Evolutionary conservation across 1,140 invertebrate genomes (phyloP), one percentile per base, ranked within the genome.

Genomic region (Polypedilum vanderplanki): DNA sequence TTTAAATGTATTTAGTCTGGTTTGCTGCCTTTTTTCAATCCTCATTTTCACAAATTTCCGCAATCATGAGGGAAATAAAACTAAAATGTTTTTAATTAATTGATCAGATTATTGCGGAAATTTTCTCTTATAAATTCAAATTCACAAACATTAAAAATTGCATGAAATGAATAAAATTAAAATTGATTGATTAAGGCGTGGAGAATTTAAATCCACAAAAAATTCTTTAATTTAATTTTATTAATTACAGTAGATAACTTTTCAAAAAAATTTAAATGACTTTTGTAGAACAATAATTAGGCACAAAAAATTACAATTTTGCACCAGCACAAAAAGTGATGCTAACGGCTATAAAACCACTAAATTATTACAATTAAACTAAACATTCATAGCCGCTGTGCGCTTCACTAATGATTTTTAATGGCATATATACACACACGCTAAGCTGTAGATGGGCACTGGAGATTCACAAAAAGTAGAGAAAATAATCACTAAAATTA

Each of bases 1-100:
- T 75, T 70, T 74, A 40, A 73, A 4, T 18, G 64, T 73, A 64
- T 76, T 75, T 74, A 74, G 73, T 75, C 75, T 76, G 76, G 73
- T 20, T 33, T 33, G 24, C 24, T 33, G 1, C 5, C 5, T 33
- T 33, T 33, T 33, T 33, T 33, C 5, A 1, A 33, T 33, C 24
- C 24, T 33, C 24, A 33, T 33, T 33, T 70, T 76, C 73, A 24
- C n/a, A 33, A 75, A 73, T 67, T 75, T 76, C 73, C 73, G 24
- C 7, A 70, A 20, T 70, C 8, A 70, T 18, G 24, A 33, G 24
- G 24, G 24, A 33, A 33, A 33, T 5, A 33, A 33, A 33, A 33
- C 24, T 33, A 33, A 33, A 33, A 70, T 7, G 9, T 20, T 70
- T 70, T 70, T 18, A 70, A 70, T 70, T 70, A 70, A 22, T 22